Evolutionary conservation across 1,140 invertebrate species (phyloP).

Genomic region (Ostrea denselamellosa): DNA sequence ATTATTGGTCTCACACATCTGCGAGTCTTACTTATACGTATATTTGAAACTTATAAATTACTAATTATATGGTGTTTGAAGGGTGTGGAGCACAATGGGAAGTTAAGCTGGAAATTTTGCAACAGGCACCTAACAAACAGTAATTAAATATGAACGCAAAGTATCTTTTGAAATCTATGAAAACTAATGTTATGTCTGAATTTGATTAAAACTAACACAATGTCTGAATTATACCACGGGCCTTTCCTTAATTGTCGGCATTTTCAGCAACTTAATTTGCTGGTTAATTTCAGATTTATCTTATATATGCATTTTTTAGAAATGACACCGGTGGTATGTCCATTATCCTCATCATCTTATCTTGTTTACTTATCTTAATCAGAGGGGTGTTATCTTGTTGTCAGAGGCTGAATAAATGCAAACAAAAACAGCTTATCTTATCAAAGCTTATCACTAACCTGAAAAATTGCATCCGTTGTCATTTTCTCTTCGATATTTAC

Average conservation of each 20-base stretch:
- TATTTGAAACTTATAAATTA: no score
- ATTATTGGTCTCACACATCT: no score
- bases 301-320: not conserved
- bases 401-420: constrained; percentile 18
- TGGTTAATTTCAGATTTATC: not conserved
- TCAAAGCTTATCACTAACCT: not conserved
- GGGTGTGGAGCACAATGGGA: no score
- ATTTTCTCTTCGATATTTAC: not conserved
- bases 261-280: not conserved
- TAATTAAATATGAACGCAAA: no score
- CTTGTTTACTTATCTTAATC: constrained; percentile 11
- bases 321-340: not conserved
- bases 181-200: no score
- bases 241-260: not conserved
- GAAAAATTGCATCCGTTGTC: not conserved
- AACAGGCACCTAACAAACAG: no score
- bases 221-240: not conserved
- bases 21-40: no score
- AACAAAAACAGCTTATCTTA: constrained; percentile 31
- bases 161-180: no score
- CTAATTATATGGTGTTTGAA: no score
- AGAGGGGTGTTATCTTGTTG: constrained; percentile 7
- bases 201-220: no score
- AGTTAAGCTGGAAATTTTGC: no score
- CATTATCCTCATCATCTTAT: not conserved